Conservation (phyloP, 2,888 invertebrate species). For the Dasysyrphus tricinctus region DNA sequence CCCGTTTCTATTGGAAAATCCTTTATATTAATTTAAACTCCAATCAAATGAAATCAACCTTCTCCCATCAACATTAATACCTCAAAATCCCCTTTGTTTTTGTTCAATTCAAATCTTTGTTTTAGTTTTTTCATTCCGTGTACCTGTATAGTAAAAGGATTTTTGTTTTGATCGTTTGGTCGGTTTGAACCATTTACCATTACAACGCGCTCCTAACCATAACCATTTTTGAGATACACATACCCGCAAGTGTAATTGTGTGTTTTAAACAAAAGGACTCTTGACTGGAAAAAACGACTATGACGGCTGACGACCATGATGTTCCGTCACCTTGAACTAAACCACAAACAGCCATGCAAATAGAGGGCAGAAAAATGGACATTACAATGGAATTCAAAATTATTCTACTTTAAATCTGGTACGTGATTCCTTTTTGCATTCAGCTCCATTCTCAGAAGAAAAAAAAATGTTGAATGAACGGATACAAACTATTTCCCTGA, state of each 20-base stretch:
- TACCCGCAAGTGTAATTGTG: neutral
- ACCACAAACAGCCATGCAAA: neutral
- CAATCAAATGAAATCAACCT: too few species aligned
- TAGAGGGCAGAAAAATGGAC: neutral
- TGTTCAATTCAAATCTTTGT: neutral
- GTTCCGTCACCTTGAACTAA: slow-evolving; percentile 35
- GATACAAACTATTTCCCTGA: slow-evolving; percentile 55
- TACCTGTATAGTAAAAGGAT: neutral
- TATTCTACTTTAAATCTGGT: slow-evolving; percentile 70
- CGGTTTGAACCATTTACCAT: neutral
- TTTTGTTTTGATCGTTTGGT: slow-evolving; percentile 1
- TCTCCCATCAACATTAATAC: too few species aligned
- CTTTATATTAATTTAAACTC: too few species aligned
- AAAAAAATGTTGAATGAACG: slow-evolving; percentile 15
- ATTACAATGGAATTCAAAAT: slow-evolving; percentile 66
- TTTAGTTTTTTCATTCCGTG: neutral
- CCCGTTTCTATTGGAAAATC: too few species aligned
- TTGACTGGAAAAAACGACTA: neutral
- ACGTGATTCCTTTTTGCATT: slow-evolving; percentile 71
- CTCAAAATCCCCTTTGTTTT: neutral
- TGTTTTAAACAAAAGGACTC: slow-evolving; percentile 8
- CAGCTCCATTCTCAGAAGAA: slow-evolving; percentile 22
- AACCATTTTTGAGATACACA: slow-evolving; percentile 6
- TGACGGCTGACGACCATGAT: neutral
- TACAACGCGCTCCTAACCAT: neutral